Percentiles rank a stretch among this genome's conserved stretches.
Conservation (phyloP, 2,888 invertebrate species). For the Mylabris sibirica region DNA sequence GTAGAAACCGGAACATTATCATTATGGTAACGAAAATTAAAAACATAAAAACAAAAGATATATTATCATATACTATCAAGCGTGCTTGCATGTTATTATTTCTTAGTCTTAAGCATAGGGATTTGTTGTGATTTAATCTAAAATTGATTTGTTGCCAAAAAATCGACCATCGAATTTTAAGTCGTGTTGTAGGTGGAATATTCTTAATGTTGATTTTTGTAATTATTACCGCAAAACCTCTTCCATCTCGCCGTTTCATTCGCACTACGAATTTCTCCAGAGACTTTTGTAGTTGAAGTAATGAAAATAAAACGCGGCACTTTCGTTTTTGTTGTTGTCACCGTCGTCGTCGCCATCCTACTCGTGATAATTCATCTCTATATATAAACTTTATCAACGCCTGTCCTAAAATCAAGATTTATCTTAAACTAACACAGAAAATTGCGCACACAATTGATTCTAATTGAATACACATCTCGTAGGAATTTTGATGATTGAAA, state of each 20-base stretch:
- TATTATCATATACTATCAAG: too few species aligned
- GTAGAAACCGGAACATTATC: neutral
- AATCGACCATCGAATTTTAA: slow-evolving; percentile 13
- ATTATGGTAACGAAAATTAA: neutral
- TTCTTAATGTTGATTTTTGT: slow-evolving; percentile 15
- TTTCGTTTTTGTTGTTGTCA: slow-evolving; percentile 39
- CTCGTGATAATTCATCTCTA: slow-evolving; percentile 39
- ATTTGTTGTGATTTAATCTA: neutral
- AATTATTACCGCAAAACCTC: slow-evolving; percentile 28
- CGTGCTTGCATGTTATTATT: neutral
- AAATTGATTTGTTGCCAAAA: neutral
- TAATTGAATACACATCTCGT: neutral
- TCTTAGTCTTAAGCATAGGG: neutral
- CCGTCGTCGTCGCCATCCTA: too few species aligned
- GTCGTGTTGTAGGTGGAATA: slow-evolving; percentile 3
- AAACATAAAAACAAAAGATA: too few species aligned
- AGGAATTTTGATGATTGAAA: neutral
- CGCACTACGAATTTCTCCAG: slow-evolving; percentile 32
- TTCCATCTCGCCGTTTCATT: neutral
- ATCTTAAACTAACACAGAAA: slow-evolving; percentile 1
- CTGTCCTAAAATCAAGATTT: slow-evolving; percentile 30
- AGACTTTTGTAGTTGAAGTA: slow-evolving; percentile 37
- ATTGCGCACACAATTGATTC: neutral
- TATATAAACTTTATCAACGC: slow-evolving; percentile 40
- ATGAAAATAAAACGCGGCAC: slow-evolving; percentile 38